Evolutionary conservation across 30 jellyfish, hydroid and myxozoan genomes (phyloP), one percentile per base, ranked within the genome.

Genomic region (Pseudorhiza aurosa): DNA sequence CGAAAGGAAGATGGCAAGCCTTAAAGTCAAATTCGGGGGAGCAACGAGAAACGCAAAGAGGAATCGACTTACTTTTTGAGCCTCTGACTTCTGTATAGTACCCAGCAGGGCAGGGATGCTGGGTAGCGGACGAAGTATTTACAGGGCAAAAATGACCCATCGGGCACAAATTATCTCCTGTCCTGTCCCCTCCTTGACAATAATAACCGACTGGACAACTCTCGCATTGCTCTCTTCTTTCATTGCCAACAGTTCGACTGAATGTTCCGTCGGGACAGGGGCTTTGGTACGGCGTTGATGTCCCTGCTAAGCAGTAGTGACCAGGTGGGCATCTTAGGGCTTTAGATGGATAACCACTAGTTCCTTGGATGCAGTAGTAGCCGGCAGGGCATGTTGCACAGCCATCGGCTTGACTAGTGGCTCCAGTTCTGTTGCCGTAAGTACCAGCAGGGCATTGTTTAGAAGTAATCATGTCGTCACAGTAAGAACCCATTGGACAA

Each of bases 81-180:
- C 99, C 99, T 67, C 65, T 64, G 44, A 87, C 89, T 76, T 94
- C 96, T 6, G 99, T 94, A 74, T 75, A 94, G 44, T 62, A 81
- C 0, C 99, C 99, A 56, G 95, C 96, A 18, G 88, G 92, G 42
- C 99, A 94, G 8, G 97, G 97, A 68, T 74, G 64, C 59, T 83
- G 94, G 35, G 83, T 74, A 2, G 97, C 83, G 19, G 96, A 49
- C 9, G 83, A 40, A 6, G 99, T 94, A 43, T 63, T 80, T 1
- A 79, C 92, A 4, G 96, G 97, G 29, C 99, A 94, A 79, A 87
- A 94, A 80, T 94, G 99, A 18, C 99, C 99, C 92, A 58, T 83
- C n/a, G 96, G 99, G 63, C 99, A 94, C 30, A 87, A 70, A 18
- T 31, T 49, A 43, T 93, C 99, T 15, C 99, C 99, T 2, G 92